These are phyloP conservation scores for Strigamia maritima DNA, from an alignment of 2,888 invertebrate genomes.

Conservation along the genomic window DNA sequence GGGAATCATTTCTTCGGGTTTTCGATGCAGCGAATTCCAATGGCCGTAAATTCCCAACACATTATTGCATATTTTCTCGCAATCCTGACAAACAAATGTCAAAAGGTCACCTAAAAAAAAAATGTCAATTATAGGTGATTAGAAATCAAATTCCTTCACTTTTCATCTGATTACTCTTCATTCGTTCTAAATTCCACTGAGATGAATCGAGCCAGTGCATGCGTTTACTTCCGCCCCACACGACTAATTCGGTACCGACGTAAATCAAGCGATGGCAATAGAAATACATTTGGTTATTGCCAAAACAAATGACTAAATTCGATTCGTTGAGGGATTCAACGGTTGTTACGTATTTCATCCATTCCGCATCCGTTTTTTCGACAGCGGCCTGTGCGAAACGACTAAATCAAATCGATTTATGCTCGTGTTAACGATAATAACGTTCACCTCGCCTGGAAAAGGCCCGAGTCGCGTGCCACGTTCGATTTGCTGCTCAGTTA, in stretches of 20 bases:
- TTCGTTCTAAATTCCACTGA: not conserved
- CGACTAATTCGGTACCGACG: not conserved
- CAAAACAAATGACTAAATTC: not conserved
- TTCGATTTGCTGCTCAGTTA: not conserved
- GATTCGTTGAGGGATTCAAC: not conserved
- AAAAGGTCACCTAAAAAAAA: too few species aligned
- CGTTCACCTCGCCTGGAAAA: not conserved
- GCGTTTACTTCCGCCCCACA: not conserved
- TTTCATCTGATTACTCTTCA: not conserved
- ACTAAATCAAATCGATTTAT: too few species aligned
- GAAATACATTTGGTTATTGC: not conserved
- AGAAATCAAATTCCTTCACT: too few species aligned
- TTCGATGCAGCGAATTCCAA: too few species aligned
- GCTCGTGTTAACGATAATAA: too few species aligned
- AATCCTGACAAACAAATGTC: too few species aligned
- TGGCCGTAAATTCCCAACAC: too few species aligned
- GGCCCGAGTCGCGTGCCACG: not conserved
- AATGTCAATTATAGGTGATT: too few species aligned
- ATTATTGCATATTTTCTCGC: too few species aligned
- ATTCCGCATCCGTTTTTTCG: not conserved
- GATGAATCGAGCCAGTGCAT: not conserved
- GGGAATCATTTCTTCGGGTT: too few species aligned
- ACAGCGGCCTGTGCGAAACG: not conserved
- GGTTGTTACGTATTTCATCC: not conserved
- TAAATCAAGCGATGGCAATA: not conserved